Evolutionary conservation across 2,797 vertebrate species (phyloP).

Genomic region (Liparis tanakae): DNA sequence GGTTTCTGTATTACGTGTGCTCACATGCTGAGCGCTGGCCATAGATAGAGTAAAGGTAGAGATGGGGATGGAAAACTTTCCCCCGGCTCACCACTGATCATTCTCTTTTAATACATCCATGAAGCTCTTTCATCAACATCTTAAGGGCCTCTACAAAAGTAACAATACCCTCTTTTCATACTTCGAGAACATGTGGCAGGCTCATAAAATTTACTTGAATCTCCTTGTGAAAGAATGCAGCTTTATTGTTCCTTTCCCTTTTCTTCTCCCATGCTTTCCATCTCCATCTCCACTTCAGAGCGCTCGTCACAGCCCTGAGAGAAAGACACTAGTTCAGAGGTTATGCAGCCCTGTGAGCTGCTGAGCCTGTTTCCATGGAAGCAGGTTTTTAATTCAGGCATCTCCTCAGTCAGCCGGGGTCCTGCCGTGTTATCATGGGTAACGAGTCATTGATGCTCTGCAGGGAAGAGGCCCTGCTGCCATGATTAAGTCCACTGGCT

Average conservation of each 20-base stretch:
- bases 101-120: conserved; percentile 73
- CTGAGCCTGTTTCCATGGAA: conserved; percentile 80
- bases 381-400: conserved; percentile 81
- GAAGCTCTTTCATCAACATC: conserved; percentile 71
- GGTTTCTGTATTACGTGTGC: conserved; percentile 40
- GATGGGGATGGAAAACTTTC: conserved; percentile 52
- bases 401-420: conserved; percentile 77
- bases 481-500: conserved; percentile 75
- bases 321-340: conserved; percentile 82
- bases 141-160: conserved; percentile 67
- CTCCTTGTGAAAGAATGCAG: conserved; percentile 66
- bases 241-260: conserved; percentile 61
- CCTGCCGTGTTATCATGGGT: conserved; percentile 80
- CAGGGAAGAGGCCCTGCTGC: conserved; percentile 72
- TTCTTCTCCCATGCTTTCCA: conserved; percentile 51
- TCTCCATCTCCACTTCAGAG: conserved; percentile 69
- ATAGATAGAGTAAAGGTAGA: conserved; percentile 55
- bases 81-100: conserved; percentile 68
- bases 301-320: conserved; percentile 75
- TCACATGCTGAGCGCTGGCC: conserved; percentile 32
- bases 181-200: conserved; percentile 57
- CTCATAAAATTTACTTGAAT: conserved; percentile 73
- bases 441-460: conserved; percentile 78
- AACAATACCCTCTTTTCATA: conserved; percentile 64
- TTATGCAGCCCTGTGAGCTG: conserved; percentile 69